Evolutionary conservation across 2,888 invertebrate genomes (phyloP).

Genomic region (Glaucopsyche alexis): DNA sequence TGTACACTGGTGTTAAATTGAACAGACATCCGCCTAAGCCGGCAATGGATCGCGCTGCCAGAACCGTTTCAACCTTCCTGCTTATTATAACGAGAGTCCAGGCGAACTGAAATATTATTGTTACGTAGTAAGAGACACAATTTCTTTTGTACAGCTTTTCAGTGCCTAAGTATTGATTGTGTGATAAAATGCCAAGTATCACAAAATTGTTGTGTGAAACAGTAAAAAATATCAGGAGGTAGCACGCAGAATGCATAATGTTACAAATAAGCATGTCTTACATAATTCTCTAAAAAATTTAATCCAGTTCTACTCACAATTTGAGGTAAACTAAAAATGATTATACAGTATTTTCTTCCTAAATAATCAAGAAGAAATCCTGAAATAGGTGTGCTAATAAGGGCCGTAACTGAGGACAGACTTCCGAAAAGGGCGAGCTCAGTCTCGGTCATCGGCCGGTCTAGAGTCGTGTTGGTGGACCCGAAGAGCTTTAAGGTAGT

Average conservation of each 20-base stretch:
- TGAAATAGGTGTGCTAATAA: constrained; percentile 47
- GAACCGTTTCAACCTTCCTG: constrained; percentile 51
- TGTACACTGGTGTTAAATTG: constrained; percentile 47
- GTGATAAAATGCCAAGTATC: no score
- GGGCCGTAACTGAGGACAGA: constrained; percentile 47
- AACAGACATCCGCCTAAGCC: constrained; percentile 52
- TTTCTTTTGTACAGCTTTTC: no score
- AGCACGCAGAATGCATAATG: no score
- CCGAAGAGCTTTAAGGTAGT: constrained; percentile 56
- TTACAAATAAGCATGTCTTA: no score
- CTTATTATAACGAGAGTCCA: constrained; percentile 52
- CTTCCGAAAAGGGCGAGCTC: constrained; percentile 52
- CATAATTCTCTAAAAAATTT: no score
- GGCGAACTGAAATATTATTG: constrained; percentile 46
- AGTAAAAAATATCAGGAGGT: no score
- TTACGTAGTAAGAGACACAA: not conserved
- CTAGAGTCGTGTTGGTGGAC: constrained; percentile 47
- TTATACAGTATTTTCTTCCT: constrained; percentile 47
- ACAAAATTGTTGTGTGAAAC: no score
- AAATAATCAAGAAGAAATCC: constrained; percentile 49
- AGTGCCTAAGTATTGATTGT: no score
- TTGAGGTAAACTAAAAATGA: constrained; percentile 41
- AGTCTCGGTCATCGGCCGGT: constrained; percentile 47
- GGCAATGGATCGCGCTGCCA: constrained; percentile 50
- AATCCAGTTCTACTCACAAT: constrained; percentile 34